These are phyloP conservation scores for Baronia brevicornis DNA, from an alignment of 2,888 invertebrate genomes.

Conservation along the genomic window DNA sequence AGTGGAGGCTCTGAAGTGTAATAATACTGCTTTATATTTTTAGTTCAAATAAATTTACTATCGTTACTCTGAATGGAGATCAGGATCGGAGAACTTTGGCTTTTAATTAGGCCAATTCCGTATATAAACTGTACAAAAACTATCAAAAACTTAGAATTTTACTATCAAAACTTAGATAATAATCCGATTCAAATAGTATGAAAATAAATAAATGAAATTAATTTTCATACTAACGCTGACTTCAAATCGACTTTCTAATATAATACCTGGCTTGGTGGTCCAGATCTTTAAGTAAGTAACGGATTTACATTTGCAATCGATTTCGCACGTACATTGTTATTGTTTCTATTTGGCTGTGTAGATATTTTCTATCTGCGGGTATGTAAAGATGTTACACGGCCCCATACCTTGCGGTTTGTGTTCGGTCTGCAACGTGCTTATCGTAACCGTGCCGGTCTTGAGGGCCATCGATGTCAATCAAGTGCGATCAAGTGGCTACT, in stretches of 20 bases:
- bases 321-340: conserved; percentile 49
- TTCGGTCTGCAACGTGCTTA: conserved; percentile 27
- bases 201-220: conserved; percentile 2
- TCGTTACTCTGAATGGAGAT: no score
- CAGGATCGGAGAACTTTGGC: no score
- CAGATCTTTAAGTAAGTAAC: conserved; percentile 35
- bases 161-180: no score
- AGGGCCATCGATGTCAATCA: conserved; percentile 28
- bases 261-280: conserved; percentile 27
- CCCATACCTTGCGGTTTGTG: neutral
- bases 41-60: no score
- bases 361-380: conserved; percentile 47
- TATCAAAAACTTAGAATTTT: no score
- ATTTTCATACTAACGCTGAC: conserved; percentile 16
- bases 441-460: conserved; percentile 37
- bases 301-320: conserved; percentile 53
- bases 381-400: conserved; percentile 28
- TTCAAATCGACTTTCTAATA: conserved; percentile 29
- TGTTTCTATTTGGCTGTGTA: conserved; percentile 45
- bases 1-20: no score
- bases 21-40: no score
- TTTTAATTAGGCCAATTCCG: no score
- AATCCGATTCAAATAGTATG: conserved; percentile 1
- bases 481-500: conserved; percentile 25
- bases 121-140: no score